Base-by-base conservation (phyloP, 2,888 invertebrate species). In the Ichneumon xanthorius region DNA sequence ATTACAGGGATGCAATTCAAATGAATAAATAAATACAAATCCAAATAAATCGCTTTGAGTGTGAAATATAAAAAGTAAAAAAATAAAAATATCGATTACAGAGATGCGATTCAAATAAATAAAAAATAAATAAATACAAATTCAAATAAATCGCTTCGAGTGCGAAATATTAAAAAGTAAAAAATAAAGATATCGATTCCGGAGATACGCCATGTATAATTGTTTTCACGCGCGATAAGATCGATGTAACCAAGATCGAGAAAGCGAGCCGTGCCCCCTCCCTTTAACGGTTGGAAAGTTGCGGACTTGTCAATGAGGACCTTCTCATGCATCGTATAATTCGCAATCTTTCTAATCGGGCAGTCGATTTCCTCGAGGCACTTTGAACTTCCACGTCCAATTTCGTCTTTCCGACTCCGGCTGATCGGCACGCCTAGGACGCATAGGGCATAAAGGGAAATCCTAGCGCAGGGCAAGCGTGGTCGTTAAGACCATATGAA, bases 221-320 rank as follows among this genome's bases (percentile, higher is more conserved):
- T 40, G 40, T 40, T 9, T 40, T n/a, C n/a, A n/a, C 40, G 40
- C 40, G 40, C 40, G 55, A 9, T 55, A 55, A 55, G 22, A 55
- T 55, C 55, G 55, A 55, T 55, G 55, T 55, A 55, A 19, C 55
- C 19, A 19, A 55, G 55, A 55, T 55, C 55, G 55, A 7, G 55
- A 55, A 55, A 55, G 55, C 19, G n/a, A 19, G n/a, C 19, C 55
- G 19, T 55, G 9, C 55, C 55, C 7, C n/a, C 19, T n/a, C 55
- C 22, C 19, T 19, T 55, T 2, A 22, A 55, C 19, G n/a, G 55
- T 55, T 55, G 55, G 55, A 55, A 55, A 55, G 55, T 55, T 55
- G 55, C 55, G 19, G 7, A 19, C 55, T 55, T 55, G 22, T 55
- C 55, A 55, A 55, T 22, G 55, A 55, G 2, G 55, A 55, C 19